A percentile compares a stretch with the other conserved stretches of the same genome.
These are phyloP conservation scores for Mimumesa dahlbomi DNA, from an alignment of 2,888 invertebrate species.

Conservation along the genomic window DNA sequence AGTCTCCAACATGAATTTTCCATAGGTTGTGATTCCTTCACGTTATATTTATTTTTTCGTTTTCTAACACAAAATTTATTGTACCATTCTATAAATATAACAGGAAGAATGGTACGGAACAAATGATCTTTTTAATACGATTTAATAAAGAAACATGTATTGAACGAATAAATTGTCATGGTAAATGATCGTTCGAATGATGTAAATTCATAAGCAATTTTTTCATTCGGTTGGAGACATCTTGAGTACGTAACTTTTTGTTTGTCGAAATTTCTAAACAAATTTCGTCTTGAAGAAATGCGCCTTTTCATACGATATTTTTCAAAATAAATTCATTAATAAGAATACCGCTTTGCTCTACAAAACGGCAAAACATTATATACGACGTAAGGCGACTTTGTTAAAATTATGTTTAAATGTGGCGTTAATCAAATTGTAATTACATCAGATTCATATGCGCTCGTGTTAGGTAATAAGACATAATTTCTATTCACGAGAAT, in stretches of 20 bases:
- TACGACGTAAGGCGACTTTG: constrained; percentile 5
- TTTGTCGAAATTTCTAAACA: not conserved
- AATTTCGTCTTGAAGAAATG: constrained; percentile 24
- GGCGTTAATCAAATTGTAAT: not conserved
- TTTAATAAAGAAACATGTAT: not conserved
- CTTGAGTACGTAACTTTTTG: constrained; percentile 11
- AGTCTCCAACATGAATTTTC: constrained; percentile 25
- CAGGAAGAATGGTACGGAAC: too few relatives aligned
- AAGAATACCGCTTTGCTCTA: constrained; percentile 33
- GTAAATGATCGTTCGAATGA: not conserved
- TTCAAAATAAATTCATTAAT: constrained; percentile 23
- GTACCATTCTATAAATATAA: too few relatives aligned
- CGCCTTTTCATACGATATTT: constrained; percentile 9
- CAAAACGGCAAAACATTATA: constrained; percentile 25
- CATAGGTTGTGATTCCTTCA: not conserved
- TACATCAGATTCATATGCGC: constrained; percentile 23
- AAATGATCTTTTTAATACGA: too few relatives aligned
- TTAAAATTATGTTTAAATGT: constrained; percentile 9
- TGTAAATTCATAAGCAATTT: not conserved
- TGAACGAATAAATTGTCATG: not conserved
- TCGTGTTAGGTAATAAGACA: constrained; percentile 56
- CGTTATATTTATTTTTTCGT: not conserved
- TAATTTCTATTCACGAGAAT: constrained; percentile 55
- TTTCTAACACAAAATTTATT: not conserved
- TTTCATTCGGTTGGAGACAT: constrained; percentile 28